phyloP scores from a whole-genome alignment of 2,888 invertebrate species.

The Drosophila gaucha region DNA sequence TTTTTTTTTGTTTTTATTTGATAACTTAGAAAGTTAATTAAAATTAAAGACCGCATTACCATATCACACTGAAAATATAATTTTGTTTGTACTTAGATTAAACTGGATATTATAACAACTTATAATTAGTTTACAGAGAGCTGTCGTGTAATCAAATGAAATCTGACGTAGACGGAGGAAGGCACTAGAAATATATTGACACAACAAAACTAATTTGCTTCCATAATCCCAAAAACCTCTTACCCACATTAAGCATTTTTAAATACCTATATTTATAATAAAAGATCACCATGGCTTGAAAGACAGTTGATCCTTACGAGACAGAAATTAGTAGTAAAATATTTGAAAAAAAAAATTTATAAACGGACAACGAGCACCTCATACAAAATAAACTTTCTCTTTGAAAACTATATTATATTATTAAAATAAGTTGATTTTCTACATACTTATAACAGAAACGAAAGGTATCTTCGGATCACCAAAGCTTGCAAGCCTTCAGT shows the following conservation, averaged over 20 bases:
- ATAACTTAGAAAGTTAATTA: background rate
- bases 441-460: background rate
- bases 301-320: background rate
- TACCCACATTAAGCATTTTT: background rate
- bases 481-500: background rate
- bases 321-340: background rate
- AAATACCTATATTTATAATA: background rate
- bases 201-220: background rate
- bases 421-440: too few species aligned
- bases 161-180: background rate
- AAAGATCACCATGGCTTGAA: background rate
- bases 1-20: background rate
- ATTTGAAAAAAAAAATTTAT: background rate
- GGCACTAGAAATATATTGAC: constrained; percentile 8
- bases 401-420: too few species aligned
- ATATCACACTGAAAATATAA: background rate
- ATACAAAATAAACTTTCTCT: too few species aligned
- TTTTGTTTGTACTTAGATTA: background rate
- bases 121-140: background rate
- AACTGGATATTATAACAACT: constrained; percentile 1
- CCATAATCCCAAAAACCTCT: background rate
- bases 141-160: background rate
- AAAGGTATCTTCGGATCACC: background rate
- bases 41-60: background rate
- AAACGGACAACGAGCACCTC: too few species aligned